A percentile compares a stretch with the other conserved stretches of the same genome.
Evolutionary conservation across 1,140 invertebrate species (phyloP).

Genomic region (Yoshiicerus persimilis): DNA sequence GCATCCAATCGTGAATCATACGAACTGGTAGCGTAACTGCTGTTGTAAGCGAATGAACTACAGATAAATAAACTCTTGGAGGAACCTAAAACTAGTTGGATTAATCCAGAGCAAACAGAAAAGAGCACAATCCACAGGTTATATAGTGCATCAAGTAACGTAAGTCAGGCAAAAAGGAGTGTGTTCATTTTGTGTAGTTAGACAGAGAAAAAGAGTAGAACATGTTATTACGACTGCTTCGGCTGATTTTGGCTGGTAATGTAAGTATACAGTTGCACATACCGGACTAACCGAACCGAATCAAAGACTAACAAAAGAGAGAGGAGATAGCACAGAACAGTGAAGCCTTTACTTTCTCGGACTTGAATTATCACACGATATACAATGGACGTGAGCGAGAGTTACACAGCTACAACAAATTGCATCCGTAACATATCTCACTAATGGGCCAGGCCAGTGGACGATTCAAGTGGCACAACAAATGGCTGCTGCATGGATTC

Average conservation of each 20-base stretch:
- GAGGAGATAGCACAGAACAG: neutral
- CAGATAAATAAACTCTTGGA: neutral
- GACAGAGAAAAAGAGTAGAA: neutral
- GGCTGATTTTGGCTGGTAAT: neutral
- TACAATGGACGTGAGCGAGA: neutral
- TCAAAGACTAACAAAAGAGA: neutral
- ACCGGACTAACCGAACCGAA: neutral
- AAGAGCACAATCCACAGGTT: conserved; percentile 11
- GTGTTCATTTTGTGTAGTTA: neutral
- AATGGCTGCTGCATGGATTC: neutral
- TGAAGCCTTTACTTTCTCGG: neutral
- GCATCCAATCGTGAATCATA: neutral
- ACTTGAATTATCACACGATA: conserved; percentile 6
- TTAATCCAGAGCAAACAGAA: neutral
- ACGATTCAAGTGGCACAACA: conserved; percentile 1
- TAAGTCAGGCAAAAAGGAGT: neutral
- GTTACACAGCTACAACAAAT: neutral
- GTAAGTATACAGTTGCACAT: neutral
- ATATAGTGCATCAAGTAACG: neutral
- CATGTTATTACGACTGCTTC: neutral
- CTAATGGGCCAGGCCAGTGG: conserved; percentile 2
- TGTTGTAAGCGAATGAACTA: neutral
- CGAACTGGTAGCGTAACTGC: neutral
- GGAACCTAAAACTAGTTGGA: neutral
- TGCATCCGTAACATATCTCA: neutral